Conservation (phyloP, 2,113 vertebrate species). For the Terrapene triunguis region DNA sequence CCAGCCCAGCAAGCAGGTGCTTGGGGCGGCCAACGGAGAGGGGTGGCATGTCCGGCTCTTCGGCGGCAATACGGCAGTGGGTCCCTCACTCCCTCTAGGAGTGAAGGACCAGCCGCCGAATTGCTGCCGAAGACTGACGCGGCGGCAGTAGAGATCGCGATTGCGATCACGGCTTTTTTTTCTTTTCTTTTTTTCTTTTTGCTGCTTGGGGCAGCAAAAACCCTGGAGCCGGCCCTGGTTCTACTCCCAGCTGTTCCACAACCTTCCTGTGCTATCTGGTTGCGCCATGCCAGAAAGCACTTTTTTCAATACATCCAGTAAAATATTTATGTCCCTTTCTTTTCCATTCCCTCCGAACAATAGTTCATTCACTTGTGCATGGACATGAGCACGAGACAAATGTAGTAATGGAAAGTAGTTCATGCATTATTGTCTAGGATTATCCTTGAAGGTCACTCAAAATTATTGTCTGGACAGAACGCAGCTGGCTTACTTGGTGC, state of each 20-base stretch:
- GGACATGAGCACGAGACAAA: background rate
- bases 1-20: too few relatives aligned
- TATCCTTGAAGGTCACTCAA: background rate
- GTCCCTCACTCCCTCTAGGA: too few relatives aligned
- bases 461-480: background rate
- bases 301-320: accelerated
- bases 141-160: too few relatives aligned
- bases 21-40: too few relatives aligned
- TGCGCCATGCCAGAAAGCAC: background rate
- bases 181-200: too few relatives aligned
- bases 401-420: background rate
- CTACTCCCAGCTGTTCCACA: background rate
- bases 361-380: background rate
- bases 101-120: too few relatives aligned
- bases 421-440: background rate
- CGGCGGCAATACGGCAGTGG: too few relatives aligned
- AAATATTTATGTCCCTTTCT: background rate
- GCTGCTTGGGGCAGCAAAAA: too few relatives aligned
- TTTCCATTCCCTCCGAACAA: background rate
- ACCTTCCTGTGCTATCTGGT: background rate
- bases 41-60: too few relatives aligned
- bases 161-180: too few relatives aligned
- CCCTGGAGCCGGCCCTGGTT: background rate
- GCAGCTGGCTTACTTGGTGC: background rate
- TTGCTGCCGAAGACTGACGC: too few relatives aligned